Evolutionary conservation across 1,140 invertebrate species (phyloP), one percentile per base, ranked within the genome.

Genomic region (Drosophila busckii): DNA sequence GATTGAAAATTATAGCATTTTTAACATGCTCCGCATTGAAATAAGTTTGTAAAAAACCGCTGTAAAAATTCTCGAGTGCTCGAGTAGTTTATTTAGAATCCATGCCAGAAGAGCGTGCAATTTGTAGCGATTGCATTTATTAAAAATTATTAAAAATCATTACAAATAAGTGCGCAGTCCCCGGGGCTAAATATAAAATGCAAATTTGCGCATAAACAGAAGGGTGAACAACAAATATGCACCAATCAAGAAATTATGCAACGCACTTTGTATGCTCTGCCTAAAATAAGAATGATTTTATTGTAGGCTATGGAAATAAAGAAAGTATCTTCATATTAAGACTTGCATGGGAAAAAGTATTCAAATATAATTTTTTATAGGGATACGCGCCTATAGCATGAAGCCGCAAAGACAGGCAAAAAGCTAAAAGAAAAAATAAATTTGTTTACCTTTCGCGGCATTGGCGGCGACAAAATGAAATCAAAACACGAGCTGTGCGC

Each of bases 381-480:
- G 1, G 25, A 23, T 41, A 26, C 12, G 38, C 41, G 50, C 2
- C 34, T 41, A 54, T 53, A 50, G 59, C 42, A 44, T 26, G 16
- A 29, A 25, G 44, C 59, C 22, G 4, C 10, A 26, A 40, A 20
- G 32, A 38, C 4, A 17, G n/a, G 25, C 25, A 32, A 2, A 38
- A 38, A 38, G 29, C 13, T 12, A 52, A 29, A 40, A 10, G 17
- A 31, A 40, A 49, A 50, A 52, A 35, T n/a, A 19, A 25, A 16
- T 2, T 64, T 64, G 55, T 75, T 75, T 75, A 75, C 70, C 70
- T 75, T 75, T 59, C 32, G 25, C 48, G 63, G 48, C 25, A 53
- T 40, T 29, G 49, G 44, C 55, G 54, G 38, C 65, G 55, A 68
- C 63, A 70, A 70, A 75, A 76, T 61, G 65, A 70, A 76, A 75